These are phyloP conservation scores for Emmelina monodactyla DNA, from an alignment of 2,888 invertebrate genomes.

Conservation along the genomic window DNA sequence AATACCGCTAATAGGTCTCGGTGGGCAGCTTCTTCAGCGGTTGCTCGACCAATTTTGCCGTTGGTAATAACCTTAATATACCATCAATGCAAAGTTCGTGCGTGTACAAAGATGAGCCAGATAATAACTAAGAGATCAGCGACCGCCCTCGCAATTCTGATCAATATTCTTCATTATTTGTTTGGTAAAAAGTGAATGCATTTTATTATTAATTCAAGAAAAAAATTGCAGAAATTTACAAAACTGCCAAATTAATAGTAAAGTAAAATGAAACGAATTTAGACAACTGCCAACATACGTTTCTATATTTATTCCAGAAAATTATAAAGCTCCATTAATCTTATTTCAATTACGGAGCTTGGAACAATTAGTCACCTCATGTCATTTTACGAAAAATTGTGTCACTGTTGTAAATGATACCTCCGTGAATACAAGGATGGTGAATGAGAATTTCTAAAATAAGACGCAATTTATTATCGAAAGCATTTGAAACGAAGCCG, in stretches of 20 bases:
- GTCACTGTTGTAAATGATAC: constrained; percentile 40
- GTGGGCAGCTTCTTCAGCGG: constrained; percentile 64
- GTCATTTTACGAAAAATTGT: constrained; percentile 45
- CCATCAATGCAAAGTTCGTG: constrained; percentile 49
- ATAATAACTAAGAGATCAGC: constrained; percentile 44
- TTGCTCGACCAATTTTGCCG: constrained; percentile 56
- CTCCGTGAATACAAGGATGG: constrained; percentile 35
- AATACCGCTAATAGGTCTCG: constrained; percentile 58
- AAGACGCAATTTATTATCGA: constrained; percentile 57
- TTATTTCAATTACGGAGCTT: too few relatives aligned
- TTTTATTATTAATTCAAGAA: not conserved
- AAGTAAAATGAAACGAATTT: too few relatives aligned
- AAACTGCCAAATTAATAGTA: not conserved
- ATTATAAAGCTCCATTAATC: too few relatives aligned
- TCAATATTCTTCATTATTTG: too few relatives aligned
- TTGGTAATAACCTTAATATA: constrained; percentile 61
- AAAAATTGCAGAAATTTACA: not conserved
- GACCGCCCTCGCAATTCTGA: constrained; percentile 24
- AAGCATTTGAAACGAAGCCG: constrained; percentile 45
- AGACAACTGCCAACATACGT: too few relatives aligned
- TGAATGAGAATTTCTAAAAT: constrained; percentile 61
- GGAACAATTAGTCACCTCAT: constrained; percentile 25
- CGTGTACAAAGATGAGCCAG: constrained; percentile 50
- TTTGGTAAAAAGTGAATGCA: constrained; percentile 12
- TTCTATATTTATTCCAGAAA: too few relatives aligned